Conservation (phyloP, 2,113 vertebrate genomes). For the Pteruthius melanotis region DNA sequence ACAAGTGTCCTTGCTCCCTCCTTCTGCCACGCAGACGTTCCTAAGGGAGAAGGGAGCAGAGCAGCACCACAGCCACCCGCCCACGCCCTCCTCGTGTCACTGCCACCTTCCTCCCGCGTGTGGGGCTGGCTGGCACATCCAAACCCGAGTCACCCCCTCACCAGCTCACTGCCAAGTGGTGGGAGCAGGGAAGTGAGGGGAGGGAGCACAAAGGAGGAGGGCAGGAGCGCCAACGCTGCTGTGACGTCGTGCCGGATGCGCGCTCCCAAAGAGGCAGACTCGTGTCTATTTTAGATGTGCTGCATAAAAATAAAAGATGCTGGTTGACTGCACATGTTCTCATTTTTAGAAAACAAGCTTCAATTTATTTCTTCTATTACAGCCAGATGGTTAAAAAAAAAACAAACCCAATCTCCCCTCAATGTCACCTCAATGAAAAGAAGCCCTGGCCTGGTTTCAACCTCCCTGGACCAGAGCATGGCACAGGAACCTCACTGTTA, state of each 20-base stretch:
- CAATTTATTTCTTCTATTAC: neutral
- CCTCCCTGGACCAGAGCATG: fast-evolving
- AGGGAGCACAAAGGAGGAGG: neutral
- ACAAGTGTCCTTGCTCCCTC: neutral
- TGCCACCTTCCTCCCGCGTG: neutral
- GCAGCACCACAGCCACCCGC: neutral
- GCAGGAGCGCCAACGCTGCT: neutral
- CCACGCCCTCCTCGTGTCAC: neutral
- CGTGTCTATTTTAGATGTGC: neutral
- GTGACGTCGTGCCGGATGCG: neutral
- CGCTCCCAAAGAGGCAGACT: neutral
- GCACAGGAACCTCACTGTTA: neutral
- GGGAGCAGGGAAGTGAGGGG: neutral
- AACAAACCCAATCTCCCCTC: neutral
- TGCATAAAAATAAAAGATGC: conserved; percentile 12
- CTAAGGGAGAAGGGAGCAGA: neutral
- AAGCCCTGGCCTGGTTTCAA: neutral
- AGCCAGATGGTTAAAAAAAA: neutral
- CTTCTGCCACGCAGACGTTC: neutral
- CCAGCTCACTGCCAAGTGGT: neutral
- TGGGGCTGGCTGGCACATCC: neutral
- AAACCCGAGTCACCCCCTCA: neutral
- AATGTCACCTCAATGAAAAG: neutral
- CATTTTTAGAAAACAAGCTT: neutral
- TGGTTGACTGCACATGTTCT: neutral